These are phyloP conservation scores for Stegodyphus mimosarum DNA, from an alignment of 1,140 invertebrate genomes.

Conservation along the genomic window DNA sequence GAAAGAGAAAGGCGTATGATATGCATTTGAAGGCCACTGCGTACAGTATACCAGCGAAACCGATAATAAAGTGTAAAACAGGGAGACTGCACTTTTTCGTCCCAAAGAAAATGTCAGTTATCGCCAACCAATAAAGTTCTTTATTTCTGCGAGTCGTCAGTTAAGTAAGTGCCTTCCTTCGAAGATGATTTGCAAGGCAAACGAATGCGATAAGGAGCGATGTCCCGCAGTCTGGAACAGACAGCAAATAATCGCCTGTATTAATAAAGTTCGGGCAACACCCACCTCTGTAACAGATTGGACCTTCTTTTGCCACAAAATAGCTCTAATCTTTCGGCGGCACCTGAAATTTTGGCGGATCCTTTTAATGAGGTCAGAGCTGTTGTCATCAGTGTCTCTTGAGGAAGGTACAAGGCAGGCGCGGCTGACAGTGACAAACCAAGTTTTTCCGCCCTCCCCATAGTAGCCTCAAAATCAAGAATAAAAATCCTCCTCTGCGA, in stretches of 20 bases:
- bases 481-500: conserved; percentile 46
- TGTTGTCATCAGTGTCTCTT: conserved; percentile 54
- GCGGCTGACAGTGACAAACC: conserved; percentile 60
- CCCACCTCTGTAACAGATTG: conserved; percentile 48
- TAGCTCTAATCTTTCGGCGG: conserved; percentile 39
- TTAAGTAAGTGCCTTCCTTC: not conserved
- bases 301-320: conserved; percentile 49
- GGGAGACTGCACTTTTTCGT: too few species aligned
- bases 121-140: too few species aligned
- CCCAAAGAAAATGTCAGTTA: too few species aligned
- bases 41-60: too few species aligned
- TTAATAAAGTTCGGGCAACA: conserved; percentile 49
- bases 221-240: conserved; percentile 36
- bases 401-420: conserved; percentile 53
- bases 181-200: conserved; percentile 49
- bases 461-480: conserved; percentile 29
- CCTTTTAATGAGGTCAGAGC: conserved; percentile 56
- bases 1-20: too few species aligned
- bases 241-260: conserved; percentile 56
- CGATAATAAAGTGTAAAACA: too few species aligned
- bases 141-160: too few species aligned
- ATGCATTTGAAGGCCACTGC: too few species aligned
- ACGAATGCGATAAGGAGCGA: conserved; percentile 47
- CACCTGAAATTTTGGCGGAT: conserved; percentile 53
- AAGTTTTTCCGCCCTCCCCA: conserved; percentile 57